Evolutionary conservation across 2,888 invertebrate genomes (phyloP), one percentile per base, ranked within the genome.

Genomic region (Pandemis cinnamomeana): DNA sequence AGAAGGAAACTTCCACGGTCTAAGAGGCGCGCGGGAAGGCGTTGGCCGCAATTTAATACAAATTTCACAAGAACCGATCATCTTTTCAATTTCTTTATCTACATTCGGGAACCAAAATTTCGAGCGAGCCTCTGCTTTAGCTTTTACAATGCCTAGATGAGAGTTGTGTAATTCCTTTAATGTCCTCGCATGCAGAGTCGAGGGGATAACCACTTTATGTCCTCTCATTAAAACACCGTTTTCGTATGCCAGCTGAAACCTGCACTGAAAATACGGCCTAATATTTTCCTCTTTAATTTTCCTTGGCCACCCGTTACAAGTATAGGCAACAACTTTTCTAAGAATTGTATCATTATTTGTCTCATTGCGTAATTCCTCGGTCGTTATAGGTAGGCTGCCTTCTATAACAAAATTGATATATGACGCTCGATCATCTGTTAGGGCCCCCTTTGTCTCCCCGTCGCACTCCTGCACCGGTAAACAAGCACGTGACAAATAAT

Each of bases 11-110:
- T 27, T 79, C 80, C 80, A 81, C 1, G 71, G 75, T 8, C 78
- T 72, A 20, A 75, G 72, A 7, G 80, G 79, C 0, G 76, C 78
- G 63, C 75, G 79, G 36, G 78, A 71, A 5, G 78, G 75, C 15
- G 75, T 58, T 0, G 75, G 42, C 1, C 71, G 63, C 44, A 71
- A 53, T 27, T 67, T 73, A 7, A 15, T 27, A 66, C 75, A 76
- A 53, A 55, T 15, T 0, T 10, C 10, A 5, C 67, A 42, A 1
- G 55, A 15, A n/a, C 67, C 67, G 8, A 55, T 67, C 53, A 55
- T 41, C 41, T 42, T n/a, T 42, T 55, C 67, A 20, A 20, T 20
- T 20, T 27, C 27, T 27, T 27, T 27, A 27, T 27, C 27, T 27
- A 27, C 27, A 27, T 27, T 27, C 2, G 27, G 27, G 27, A 27